A percentile compares a stretch with the other conserved stretches of the same genome.
Evolutionary conservation across 2,797 vertebrate genomes (phyloP).

Genomic region (Sebastes steindachneri): DNA sequence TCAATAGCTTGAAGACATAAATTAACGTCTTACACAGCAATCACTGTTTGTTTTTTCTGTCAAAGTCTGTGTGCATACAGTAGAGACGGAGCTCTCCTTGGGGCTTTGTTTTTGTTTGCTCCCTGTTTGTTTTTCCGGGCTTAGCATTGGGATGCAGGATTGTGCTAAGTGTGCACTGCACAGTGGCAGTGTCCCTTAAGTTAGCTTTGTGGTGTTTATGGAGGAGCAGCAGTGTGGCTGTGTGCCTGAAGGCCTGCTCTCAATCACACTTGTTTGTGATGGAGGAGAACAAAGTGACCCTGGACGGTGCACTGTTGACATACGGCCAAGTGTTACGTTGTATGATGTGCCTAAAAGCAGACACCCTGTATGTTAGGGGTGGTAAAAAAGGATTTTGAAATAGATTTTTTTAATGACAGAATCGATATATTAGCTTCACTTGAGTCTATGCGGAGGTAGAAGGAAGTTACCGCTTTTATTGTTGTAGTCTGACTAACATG

Average conservation of each 20-base stretch:
- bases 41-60: slow-evolving; percentile 57
- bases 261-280: slow-evolving; percentile 40
- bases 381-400: too few species aligned
- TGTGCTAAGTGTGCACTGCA: slow-evolving; percentile 9
- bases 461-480: too few species aligned
- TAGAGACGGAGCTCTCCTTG: not conserved
- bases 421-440: too few species aligned
- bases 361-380: not conserved
- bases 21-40: slow-evolving; percentile 22
- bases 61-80: slow-evolving; percentile 27
- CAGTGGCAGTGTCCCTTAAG: slow-evolving; percentile 19
- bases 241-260: slow-evolving; percentile 33
- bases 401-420: too few species aligned
- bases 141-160: slow-evolving; percentile 39
- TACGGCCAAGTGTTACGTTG: not conserved
- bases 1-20: slow-evolving; percentile 23
- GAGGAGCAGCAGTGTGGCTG: slow-evolving; percentile 7
- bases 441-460: too few species aligned
- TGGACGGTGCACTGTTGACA: slow-evolving; percentile 19
- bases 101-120: slow-evolving; percentile 53
- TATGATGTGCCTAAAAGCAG: not conserved
- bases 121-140: slow-evolving; percentile 55
- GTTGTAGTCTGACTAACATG: too few species aligned
- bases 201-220: slow-evolving; percentile 37
- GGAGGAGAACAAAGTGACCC: slow-evolving; percentile 36